These are phyloP conservation scores for Augiades crinisus DNA, from an alignment of 2,888 invertebrate genomes.

Conservation along the genomic window DNA sequence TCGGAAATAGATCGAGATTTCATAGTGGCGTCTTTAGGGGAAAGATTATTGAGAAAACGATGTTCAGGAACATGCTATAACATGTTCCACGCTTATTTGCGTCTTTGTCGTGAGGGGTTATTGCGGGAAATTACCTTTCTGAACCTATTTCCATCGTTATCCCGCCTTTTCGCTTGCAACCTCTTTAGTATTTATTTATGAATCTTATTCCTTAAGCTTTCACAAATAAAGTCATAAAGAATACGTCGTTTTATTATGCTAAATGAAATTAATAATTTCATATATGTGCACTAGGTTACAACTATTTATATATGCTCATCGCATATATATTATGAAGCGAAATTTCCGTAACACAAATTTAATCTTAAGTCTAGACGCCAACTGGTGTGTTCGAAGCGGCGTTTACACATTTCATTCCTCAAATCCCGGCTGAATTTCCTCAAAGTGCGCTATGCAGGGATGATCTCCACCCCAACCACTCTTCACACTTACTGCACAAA, in stretches of 20 bases:
- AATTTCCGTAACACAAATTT: background rate
- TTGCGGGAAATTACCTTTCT: too few species aligned
- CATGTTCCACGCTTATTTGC: constrained; percentile 51
- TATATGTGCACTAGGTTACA: too few species aligned
- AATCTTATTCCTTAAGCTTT: too few species aligned
- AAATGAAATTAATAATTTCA: too few species aligned
- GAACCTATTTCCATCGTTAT: too few species aligned
- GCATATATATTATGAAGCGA: background rate
- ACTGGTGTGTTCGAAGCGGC: background rate
- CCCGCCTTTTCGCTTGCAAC: too few species aligned
- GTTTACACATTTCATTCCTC: constrained; percentile 6
- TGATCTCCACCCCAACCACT: background rate
- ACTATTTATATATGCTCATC: too few species aligned
- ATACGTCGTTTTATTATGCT: too few species aligned
- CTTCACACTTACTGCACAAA: background rate
- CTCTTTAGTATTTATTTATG: too few species aligned
- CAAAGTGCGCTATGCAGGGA: background rate
- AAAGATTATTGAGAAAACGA: constrained; percentile 60
- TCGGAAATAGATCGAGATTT: constrained; percentile 36
- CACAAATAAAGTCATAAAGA: too few species aligned
- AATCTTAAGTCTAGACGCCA: constrained; percentile 1
- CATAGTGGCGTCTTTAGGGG: constrained; percentile 39
- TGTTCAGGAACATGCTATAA: constrained; percentile 54
- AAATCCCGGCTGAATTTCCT: constrained; percentile 1
- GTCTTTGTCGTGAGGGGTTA: too few species aligned